Conservation (phyloP, 2,113 vertebrate species). For the Stigmatopora argus region DNA sequence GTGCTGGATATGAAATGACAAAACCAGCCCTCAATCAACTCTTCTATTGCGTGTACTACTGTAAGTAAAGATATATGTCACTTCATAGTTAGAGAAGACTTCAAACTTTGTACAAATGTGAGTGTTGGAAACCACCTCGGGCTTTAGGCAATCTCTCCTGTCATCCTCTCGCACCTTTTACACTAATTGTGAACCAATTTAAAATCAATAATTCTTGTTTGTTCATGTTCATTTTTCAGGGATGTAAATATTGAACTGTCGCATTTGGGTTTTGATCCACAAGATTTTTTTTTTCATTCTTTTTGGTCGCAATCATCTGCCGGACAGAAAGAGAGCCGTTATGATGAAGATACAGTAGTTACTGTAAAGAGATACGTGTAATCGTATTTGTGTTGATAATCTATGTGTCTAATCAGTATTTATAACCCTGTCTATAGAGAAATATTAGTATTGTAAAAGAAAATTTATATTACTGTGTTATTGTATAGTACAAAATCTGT, state of each 20-base stretch:
- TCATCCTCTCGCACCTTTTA: constrained; percentile 48
- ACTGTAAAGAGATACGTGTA: constrained; percentile 45
- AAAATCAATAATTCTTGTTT: constrained; percentile 48
- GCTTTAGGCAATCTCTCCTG: constrained; percentile 37
- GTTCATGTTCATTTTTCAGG: constrained; percentile 68
- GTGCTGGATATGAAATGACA: constrained; percentile 35
- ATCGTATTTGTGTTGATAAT: constrained; percentile 63
- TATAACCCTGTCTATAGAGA: constrained; percentile 66
- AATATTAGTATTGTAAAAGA: constrained; percentile 64
- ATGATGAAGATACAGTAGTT: constrained; percentile 39
- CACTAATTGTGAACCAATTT: constrained; percentile 46
- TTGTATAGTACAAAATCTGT: constrained; percentile 67
- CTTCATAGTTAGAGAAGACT: constrained; percentile 36
- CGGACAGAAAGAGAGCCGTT: constrained; percentile 60
- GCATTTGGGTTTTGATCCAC: constrained; percentile 45
- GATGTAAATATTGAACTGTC: constrained; percentile 65
- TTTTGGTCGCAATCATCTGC: constrained; percentile 63
- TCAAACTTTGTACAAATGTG: constrained; percentile 48
- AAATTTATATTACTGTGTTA: constrained; percentile 66
- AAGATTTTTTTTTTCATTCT: constrained; percentile 3
- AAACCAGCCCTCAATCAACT: constrained; percentile 45
- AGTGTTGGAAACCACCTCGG: constrained; percentile 27
- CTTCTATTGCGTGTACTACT: constrained; percentile 45
- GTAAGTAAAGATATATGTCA: constrained; percentile 41
- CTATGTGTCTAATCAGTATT: constrained; percentile 64